Base-by-base conservation (phyloP, 2,888 invertebrate genomes). In the Zele albiditarsus region DNA sequence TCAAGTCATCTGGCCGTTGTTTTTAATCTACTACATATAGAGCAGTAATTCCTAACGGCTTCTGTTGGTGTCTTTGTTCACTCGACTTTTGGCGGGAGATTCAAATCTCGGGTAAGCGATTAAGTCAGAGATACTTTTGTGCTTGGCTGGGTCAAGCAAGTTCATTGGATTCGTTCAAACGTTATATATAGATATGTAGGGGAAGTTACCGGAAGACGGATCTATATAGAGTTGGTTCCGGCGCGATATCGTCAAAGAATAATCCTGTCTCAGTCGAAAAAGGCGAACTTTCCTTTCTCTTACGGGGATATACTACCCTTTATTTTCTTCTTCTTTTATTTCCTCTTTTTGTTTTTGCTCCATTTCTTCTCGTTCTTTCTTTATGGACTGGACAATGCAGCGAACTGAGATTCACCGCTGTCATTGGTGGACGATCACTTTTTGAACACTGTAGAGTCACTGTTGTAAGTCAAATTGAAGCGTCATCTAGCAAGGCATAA, bases 41-140 rank as follows among this genome's bases (percentile, higher is more conserved):
- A 27, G 20, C 28, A 42, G 63, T 60, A 58, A 66, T 42, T 76
- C 72, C 77, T 76, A 76, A 77, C 2, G 20, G n/a, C 20, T 70
- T 72, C 33, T 3, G 27, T n/a, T 16, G 27, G 66, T 53, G 27
- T 66, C 71, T 38, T 31, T 67, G 20, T 68, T 72, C 69, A 42
- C 38, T 25, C 53, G 38, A 53, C 53, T 20, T 46, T 67, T 71
- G 58, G 57, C 31, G 62, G 25, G 33, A 82, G 79, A 83, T 82
- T 82, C 79, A 82, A 82, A 83, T 83, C 80, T 82, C 76, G 58
- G 53, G 53, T 53, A 23, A 20, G 69, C 80, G 79, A 82, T 83
- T 74, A 81, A 83, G 79, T 80, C 75, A 72, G 77, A 79, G 80
- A 79, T 80, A 80, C 81, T 53, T 82, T 80, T 80, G 76, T 77